Evolutionary conservation across 2,888 invertebrate genomes (phyloP).

Genomic region (Lydus trimaculatus): DNA sequence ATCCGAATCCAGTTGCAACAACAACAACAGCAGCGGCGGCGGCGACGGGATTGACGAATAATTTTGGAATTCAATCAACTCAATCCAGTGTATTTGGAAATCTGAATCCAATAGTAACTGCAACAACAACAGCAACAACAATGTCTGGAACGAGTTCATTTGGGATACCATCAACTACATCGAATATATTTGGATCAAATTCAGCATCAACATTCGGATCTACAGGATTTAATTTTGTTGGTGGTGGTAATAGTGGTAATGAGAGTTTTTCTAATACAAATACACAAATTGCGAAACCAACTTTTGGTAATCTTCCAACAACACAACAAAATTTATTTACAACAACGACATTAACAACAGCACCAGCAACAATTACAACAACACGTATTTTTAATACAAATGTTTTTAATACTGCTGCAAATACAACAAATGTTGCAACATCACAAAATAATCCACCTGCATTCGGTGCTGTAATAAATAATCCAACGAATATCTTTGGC

Average conservation of each 20-base stretch:
- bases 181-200: slow-evolving; percentile 9
- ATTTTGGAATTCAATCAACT: background rate
- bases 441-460: background rate
- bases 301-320: background rate
- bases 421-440: background rate
- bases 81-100: background rate
- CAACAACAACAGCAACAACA: background rate
- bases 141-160: background rate
- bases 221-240: background rate
- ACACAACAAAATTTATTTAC: background rate
- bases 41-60: background rate
- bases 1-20: background rate
- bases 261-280: background rate
- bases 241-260: background rate
- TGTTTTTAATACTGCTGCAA: background rate
- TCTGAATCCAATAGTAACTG: background rate
- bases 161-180: background rate
- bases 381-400: background rate
- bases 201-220: slow-evolving; percentile 4
- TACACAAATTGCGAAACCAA: background rate
- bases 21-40: background rate
- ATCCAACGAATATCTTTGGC: slow-evolving; percentile 2
- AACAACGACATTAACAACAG: background rate
- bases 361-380: background rate
- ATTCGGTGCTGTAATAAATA: background rate